Base-by-base conservation (phyloP, 2,113 vertebrate species). In the Ia io region DNA sequence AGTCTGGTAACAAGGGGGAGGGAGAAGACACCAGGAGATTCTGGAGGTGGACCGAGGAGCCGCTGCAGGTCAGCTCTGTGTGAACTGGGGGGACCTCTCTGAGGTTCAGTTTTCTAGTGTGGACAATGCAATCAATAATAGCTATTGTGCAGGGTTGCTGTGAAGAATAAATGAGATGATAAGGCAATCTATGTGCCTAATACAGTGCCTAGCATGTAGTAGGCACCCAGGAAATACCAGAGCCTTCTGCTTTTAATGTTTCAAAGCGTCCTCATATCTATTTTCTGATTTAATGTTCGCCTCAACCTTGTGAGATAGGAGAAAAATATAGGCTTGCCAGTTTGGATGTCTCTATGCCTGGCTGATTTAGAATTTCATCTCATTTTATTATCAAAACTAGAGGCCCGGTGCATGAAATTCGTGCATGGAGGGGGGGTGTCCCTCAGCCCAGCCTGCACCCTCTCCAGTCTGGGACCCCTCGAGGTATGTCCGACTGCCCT, bases 361-460 rank as follows among this genome's bases (percentile, higher is more conserved):
- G 49, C 3, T 83, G 88, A 79, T 25, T 53, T 44, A 30, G 77
- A 94, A 44, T 87, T 90, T 8, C 44, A 1, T 8, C 59, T 53
- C 42, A 78, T n/a, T 94, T 79, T n/a, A 44, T 53, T 69, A 91
- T 89, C n/a, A 80, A 59, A n/a, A 67, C 49, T 51, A 51, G 49
- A 51, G 49, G 49, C 49, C 49, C 16, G 4, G 14, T 17, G 49
- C 49, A 51, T 17, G 49, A 51, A 51, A 51, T 51, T 51, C 16
- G 10, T 51, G 49, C 49, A 51, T 5, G 16, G 49, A n/a, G n/a
- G 16, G 1, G 4, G 49, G 49, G 16, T 17, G 14, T 5, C 49
- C 49, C 49, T 51, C 49, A 51, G 14, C 49, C 49, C 49, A 51
- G 49, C 49, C 49, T 51, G 49, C 14, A 51, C 49, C 49, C 49